These are phyloP conservation scores for Venustaconcha ellipsiformis DNA, from an alignment of 1,140 invertebrate species.

Conservation along the genomic window DNA sequence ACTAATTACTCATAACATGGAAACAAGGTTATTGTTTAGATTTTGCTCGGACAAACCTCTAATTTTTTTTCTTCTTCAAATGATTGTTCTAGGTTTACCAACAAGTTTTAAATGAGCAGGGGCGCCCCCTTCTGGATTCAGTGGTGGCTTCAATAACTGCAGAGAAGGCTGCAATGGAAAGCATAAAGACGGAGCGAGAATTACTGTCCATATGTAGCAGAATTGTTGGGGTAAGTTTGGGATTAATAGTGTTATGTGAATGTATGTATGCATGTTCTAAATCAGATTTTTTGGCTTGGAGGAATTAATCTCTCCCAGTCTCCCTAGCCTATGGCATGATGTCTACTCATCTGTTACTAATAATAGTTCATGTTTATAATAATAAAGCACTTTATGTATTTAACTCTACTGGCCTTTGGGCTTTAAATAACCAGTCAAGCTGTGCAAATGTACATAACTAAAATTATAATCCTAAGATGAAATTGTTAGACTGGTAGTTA, in stretches of 20 bases:
- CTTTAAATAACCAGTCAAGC: too few relatives aligned
- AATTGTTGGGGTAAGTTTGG: conserved; percentile 65
- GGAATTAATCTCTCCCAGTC: too few relatives aligned
- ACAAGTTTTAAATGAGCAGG: conserved; percentile 68
- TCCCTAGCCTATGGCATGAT: too few relatives aligned
- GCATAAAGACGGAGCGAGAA: conserved; percentile 54
- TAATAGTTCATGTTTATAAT: too few relatives aligned
- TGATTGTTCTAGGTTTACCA: conserved; percentile 57
- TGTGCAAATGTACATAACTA: too few relatives aligned
- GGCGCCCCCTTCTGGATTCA: conserved; percentile 60
- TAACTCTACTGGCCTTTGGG: too few relatives aligned
- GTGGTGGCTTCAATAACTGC: conserved; percentile 61
- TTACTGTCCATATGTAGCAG: conserved; percentile 60
- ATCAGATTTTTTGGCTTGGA: too few relatives aligned
- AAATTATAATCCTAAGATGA: too few relatives aligned
- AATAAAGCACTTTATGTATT: too few relatives aligned
- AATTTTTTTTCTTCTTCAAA: not conserved
- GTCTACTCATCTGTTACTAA: too few relatives aligned
- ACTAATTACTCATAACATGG: not conserved
- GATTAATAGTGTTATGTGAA: not conserved
- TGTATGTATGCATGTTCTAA: too few relatives aligned
- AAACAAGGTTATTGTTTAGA: not conserved
- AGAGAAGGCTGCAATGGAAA: conserved; percentile 58
- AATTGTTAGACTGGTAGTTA: too few relatives aligned
- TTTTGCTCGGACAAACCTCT: not conserved